Evolutionary conservation across 2,888 invertebrate species (phyloP), one percentile per base, ranked within the genome.

Genomic region (Tenodera sinensis): DNA sequence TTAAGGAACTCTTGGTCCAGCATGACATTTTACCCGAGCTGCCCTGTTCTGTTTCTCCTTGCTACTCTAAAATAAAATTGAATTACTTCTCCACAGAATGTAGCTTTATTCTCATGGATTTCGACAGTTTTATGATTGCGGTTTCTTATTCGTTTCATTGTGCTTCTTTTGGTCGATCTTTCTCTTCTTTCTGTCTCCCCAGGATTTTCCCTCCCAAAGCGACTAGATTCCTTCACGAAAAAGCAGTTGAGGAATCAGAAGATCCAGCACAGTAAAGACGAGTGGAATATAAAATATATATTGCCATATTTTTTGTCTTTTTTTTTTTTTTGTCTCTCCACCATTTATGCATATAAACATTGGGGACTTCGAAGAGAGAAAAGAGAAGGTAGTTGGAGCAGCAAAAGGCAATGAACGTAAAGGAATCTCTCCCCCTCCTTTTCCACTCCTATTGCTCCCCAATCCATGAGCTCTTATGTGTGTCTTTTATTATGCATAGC

Each of bases 341-440:
- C 81, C 86, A 89, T 89, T 88, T 89, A 88, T 88, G 89, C 85
- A 85, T 85, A 83, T 88, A 88, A 89, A 88, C 88, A 85, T 88
- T 85, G 88, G 54, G 54, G 54, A 20, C 54, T 71, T 71, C 54
- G 54, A 71, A 47, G 85, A 86, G 71, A 83, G 25, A 71, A 25
- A 71, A 71, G 54, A 71, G 54, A 71, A 71, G 54, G 54, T 71
- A 71, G 54, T 71, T 20, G 54, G 28, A 30, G 28, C 8, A 28
- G 27, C 28, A 28, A 27, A 30, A 83, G 28, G 27, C 83, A 30
- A 30, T 30, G 83, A 28, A 83, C 83, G 28, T 34, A 25, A 30
- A 28, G 84, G 28, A 34, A 30, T 28, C 28, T 14, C 28, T 14
- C 28, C 28, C 28, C 28, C 20, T 27, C 84, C 28, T 0, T 84